These are phyloP conservation scores for Karalla daura DNA, from an alignment of 2,797 vertebrate genomes.

Conservation along the genomic window DNA sequence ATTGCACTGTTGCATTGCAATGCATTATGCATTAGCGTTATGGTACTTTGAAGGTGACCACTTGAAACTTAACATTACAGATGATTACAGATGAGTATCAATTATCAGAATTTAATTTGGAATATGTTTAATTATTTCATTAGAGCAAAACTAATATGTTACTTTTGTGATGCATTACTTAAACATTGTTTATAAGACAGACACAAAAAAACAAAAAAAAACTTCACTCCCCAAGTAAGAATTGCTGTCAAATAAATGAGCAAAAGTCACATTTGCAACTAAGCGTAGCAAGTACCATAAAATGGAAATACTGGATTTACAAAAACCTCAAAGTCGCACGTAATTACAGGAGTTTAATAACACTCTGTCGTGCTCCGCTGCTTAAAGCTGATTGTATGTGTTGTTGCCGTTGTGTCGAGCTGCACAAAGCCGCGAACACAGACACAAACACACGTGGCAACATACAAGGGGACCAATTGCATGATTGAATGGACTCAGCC, in stretches of 20 bases:
- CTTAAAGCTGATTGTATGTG: neutral
- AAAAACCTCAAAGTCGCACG: neutral
- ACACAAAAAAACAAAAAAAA: neutral
- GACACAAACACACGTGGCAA: slow-evolving; percentile 9
- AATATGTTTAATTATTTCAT: too few relatives aligned
- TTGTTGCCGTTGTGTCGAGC: neutral
- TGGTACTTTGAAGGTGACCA: too few relatives aligned
- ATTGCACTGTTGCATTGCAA: too few relatives aligned
- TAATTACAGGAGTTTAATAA: neutral
- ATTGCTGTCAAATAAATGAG: too few relatives aligned
- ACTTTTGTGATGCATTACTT: too few relatives aligned
- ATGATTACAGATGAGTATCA: too few relatives aligned
- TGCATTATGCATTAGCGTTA: too few relatives aligned
- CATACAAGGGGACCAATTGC: slow-evolving; percentile 47
- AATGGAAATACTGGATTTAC: neutral
- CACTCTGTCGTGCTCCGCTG: neutral
- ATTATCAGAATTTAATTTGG: too few relatives aligned
- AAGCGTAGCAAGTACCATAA: neutral
- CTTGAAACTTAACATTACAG: too few relatives aligned
- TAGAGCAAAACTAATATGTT: too few relatives aligned
- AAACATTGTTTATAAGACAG: neutral
- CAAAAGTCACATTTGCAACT: neutral
- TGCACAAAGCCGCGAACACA: neutral
- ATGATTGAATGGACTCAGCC: slow-evolving; percentile 56
- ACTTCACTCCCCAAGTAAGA: neutral